A percentile compares a stretch with the other conserved stretches of the same genome.
Evolutionary conservation across 2,797 vertebrate species (phyloP).

Genomic region (Fistularia tabacaria): DNA sequence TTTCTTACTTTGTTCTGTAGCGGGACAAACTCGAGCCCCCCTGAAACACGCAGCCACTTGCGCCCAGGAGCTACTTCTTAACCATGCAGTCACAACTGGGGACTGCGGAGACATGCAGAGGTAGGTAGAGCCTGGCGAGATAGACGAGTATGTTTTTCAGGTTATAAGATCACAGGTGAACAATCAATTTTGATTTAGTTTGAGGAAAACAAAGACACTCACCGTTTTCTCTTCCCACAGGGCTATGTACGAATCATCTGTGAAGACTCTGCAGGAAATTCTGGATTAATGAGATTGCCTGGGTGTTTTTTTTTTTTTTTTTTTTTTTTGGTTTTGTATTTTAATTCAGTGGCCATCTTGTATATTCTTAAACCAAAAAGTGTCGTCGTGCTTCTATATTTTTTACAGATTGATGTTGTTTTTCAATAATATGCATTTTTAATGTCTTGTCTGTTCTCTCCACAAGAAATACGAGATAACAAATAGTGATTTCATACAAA

Average conservation of each 20-base stretch:
- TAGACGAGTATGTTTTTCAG: background rate
- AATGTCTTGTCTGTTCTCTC: no score
- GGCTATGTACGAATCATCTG: constrained; percentile 80
- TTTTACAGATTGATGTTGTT: background rate
- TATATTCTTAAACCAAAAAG: background rate
- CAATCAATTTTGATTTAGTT: no score
- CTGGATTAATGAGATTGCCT: constrained; percentile 63
- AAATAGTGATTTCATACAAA: no score
- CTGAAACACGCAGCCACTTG: constrained; percentile 74
- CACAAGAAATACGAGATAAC: no score
- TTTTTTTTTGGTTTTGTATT: background rate
- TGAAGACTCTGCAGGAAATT: constrained; percentile 80
- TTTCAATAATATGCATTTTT: background rate
- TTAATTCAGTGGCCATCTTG: no score
- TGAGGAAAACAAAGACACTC: background rate
- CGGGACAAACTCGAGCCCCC: constrained; percentile 66
- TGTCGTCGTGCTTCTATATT: background rate
- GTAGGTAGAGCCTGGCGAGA: constrained; percentile 55
- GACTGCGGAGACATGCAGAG: constrained; percentile 71
- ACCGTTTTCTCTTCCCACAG: constrained; percentile 66
- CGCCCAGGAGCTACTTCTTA: constrained; percentile 75
- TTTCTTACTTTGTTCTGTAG: constrained; percentile 47
- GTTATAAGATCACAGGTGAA: background rate
- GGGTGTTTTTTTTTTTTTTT: background rate
- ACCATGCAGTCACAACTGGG: constrained; percentile 60